Evolutionary conservation across 2,113 vertebrate species (phyloP).

Genomic region (Ictalurus furcatus): DNA sequence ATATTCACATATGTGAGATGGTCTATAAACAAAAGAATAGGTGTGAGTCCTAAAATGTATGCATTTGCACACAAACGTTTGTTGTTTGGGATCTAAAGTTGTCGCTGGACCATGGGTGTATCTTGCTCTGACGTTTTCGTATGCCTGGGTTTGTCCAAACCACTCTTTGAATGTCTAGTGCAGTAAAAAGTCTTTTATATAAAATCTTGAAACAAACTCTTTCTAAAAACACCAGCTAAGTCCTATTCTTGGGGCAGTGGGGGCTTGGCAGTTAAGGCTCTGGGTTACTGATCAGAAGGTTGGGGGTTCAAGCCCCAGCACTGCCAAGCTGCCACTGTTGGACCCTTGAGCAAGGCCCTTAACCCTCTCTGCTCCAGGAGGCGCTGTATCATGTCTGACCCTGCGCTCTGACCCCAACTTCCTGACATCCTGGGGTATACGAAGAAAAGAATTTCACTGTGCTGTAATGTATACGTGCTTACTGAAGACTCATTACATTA

Average conservation of each 20-base stretch:
- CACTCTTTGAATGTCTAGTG: background rate
- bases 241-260: background rate
- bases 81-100: background rate
- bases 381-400: too few species aligned
- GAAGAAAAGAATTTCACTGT: too few species aligned
- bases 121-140: background rate
- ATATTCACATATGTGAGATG: background rate
- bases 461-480: too few species aligned
- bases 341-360: too few species aligned
- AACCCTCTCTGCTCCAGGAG: too few species aligned
- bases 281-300: too few species aligned
- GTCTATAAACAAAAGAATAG: background rate
- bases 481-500: too few species aligned
- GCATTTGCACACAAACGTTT: background rate
- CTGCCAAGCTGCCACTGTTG: too few species aligned
- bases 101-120: background rate
- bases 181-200: background rate
- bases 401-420: too few species aligned
- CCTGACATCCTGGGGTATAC: too few species aligned
- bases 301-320: too few species aligned
- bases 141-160: background rate
- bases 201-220: background rate
- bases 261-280: too few species aligned
- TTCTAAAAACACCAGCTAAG: background rate
- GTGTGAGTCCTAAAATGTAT: background rate